Conservation (phyloP, 53 echinoderm and acorn worm genomes). For the Arbacia lixula region DNA sequence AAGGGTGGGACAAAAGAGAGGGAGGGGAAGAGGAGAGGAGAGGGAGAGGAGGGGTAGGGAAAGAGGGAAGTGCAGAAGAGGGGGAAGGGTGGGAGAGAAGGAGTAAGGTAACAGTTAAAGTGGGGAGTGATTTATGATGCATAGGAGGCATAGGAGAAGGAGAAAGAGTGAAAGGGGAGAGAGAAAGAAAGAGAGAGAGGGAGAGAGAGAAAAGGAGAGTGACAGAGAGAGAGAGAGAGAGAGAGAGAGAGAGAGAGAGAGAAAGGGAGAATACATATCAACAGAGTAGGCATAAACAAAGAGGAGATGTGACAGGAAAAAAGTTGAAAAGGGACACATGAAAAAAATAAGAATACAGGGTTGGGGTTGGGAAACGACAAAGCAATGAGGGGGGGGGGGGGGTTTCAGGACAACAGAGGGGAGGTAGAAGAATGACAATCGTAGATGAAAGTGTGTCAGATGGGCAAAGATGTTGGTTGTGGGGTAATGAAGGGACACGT, state of each 20-base stretch:
- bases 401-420: neutral
- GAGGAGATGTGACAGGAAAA: neutral
- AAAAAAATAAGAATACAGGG: no score
- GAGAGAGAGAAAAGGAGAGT: neutral
- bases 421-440: neutral
- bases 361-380: neutral
- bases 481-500: neutral
- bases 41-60: neutral
- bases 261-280: neutral
- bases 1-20: neutral
- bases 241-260: neutral
- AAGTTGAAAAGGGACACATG: neutral
- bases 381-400: neutral
- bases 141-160: neutral
- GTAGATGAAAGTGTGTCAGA: neutral
- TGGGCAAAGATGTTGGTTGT: neutral
- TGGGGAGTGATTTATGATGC: neutral
- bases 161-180: neutral
- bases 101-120: neutral
- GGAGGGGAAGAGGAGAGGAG: neutral
- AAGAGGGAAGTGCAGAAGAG: neutral
- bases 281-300: slow-evolving; percentile 1
- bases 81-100: neutral
- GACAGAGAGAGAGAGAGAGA: neutral
- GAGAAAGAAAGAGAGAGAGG: neutral